Conservation (phyloP, 92 coral and sea anemone species). For the Meandrina meandrites region DNA sequence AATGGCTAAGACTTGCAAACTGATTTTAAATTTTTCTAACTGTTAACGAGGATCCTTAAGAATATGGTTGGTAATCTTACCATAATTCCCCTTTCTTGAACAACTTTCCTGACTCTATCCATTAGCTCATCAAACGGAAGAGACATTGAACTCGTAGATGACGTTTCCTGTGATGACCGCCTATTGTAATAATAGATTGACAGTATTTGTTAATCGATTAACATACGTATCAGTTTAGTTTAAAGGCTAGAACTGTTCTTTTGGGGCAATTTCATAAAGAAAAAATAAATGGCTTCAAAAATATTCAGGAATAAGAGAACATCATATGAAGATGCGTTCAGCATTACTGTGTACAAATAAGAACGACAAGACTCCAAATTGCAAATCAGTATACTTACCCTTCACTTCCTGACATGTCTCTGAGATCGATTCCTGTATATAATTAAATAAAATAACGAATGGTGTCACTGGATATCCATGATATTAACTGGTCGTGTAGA, state of each 20-base stretch:
- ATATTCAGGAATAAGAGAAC: too few relatives aligned
- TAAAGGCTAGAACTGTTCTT: background rate
- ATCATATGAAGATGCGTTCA: too few relatives aligned
- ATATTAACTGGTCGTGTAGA: background rate
- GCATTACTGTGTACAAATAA: too few relatives aligned
- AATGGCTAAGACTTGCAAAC: background rate
- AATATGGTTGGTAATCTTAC: conserved; percentile 5
- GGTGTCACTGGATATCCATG: background rate
- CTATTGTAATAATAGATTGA: background rate
- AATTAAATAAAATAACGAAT: background rate
- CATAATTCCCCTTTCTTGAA: conserved; percentile 50
- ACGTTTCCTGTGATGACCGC: background rate
- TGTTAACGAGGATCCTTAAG: background rate
- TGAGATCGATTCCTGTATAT: conserved; percentile 8
- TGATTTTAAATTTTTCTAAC: background rate
- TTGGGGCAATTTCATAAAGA: too few relatives aligned
- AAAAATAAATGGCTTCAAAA: too few relatives aligned
- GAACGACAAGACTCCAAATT: too few relatives aligned
- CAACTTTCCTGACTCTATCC: conserved; percentile 31
- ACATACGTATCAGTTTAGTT: background rate
- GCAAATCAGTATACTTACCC: background rate
- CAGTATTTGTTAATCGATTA: background rate
- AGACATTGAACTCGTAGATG: background rate
- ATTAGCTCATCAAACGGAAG: conserved; percentile 24
- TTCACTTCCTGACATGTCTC: conserved; percentile 4